These are phyloP conservation scores for Drosophila setifemur DNA, from an alignment of 1,140 invertebrate species.

Conservation along the genomic window DNA sequence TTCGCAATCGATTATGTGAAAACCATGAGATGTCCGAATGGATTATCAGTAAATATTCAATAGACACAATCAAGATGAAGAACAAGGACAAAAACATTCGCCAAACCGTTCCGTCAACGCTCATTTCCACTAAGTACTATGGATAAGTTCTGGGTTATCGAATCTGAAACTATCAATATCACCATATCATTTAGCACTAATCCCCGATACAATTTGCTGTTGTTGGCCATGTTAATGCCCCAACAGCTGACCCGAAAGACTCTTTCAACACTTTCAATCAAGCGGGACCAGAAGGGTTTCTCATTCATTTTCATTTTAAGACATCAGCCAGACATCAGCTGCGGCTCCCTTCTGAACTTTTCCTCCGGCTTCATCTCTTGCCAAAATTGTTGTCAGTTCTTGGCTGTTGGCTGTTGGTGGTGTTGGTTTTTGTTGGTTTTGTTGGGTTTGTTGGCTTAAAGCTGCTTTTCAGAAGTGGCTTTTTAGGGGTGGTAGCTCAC, in stretches of 20 bases:
- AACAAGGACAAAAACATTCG: slow-evolving; percentile 21
- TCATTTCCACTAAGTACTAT: slow-evolving; percentile 38
- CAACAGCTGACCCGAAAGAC: slow-evolving; percentile 54
- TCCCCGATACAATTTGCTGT: slow-evolving; percentile 38
- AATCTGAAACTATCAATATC: slow-evolving; percentile 39
- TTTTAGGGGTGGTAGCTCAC: not conserved
- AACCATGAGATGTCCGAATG: slow-evolving; percentile 23
- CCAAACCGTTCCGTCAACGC: slow-evolving; percentile 40
- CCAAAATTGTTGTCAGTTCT: slow-evolving; percentile 36
- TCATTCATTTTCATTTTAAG: slow-evolving; percentile 60
- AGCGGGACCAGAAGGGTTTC: slow-evolving; percentile 44
- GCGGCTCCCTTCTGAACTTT: slow-evolving; percentile 26
- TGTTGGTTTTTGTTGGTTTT: too few relatives aligned
- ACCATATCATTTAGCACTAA: slow-evolving; percentile 51
- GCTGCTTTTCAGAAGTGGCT: slow-evolving; percentile 46
- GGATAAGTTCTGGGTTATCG: slow-evolving; percentile 14
- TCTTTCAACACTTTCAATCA: slow-evolving; percentile 58
- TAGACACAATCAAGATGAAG: not conserved
- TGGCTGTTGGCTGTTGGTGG: too few relatives aligned
- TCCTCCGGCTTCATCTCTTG: slow-evolving; percentile 22
- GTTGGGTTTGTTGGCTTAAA: slow-evolving; percentile 39
- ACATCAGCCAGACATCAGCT: slow-evolving; percentile 50
- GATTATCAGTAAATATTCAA: slow-evolving; percentile 28
- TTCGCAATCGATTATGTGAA: slow-evolving; percentile 39
- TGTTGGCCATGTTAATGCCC: slow-evolving; percentile 33